Evolutionary conservation across 2,888 invertebrate genomes (phyloP).

Genomic region (Hydraecia micacea): DNA sequence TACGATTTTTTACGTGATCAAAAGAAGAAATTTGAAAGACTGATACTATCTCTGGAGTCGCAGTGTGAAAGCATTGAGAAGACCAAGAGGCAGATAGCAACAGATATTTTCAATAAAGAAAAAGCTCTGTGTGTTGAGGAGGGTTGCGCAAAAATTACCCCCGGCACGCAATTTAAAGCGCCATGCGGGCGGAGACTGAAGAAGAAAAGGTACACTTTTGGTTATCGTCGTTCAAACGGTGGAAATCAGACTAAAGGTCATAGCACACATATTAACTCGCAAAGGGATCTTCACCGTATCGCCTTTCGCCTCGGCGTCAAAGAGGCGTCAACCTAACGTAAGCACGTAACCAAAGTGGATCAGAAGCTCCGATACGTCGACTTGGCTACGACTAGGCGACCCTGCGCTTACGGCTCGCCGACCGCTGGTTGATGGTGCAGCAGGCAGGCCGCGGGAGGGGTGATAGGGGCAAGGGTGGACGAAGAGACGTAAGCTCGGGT

Average conservation of each 20-base stretch:
- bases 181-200: constrained; percentile 68
- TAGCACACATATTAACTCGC: no score
- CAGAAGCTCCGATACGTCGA: no score
- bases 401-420: no score
- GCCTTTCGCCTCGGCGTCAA: no score
- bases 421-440: no score
- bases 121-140: constrained; percentile 80
- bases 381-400: no score
- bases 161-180: constrained; percentile 49
- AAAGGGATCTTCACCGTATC: no score
- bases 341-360: no score
- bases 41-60: constrained; percentile 75
- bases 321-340: no score
- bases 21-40: constrained; percentile 79
- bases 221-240: not conserved
- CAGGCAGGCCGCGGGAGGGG: no score
- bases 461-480: no score
- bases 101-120: constrained; percentile 78
- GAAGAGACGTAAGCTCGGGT: no score
- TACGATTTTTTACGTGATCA: constrained; percentile 79
- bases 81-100: constrained; percentile 77
- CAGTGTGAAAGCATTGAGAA: constrained; percentile 73
- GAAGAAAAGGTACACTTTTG: constrained; percentile 72
- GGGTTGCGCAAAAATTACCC: constrained; percentile 69
- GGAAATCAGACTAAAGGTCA: not conserved